A percentile compares a stretch with the other conserved stretches of the same genome.
phyloP scores from a whole-genome alignment of 30 jellyfish, hydroid and myxozoan species.

The Chironex yamaguchii region DNA sequence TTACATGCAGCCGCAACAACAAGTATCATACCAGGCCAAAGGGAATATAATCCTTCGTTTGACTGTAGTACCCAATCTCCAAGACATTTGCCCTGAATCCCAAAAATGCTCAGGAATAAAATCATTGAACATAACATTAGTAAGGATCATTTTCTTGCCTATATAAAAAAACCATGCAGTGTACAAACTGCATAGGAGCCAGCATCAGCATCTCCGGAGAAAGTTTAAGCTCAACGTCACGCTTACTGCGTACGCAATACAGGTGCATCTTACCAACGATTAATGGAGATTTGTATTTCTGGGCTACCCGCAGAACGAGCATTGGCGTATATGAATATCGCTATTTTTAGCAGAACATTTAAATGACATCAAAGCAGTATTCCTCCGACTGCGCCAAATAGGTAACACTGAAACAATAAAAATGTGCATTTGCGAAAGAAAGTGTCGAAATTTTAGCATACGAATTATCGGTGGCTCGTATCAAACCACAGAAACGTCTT shows the following conservation, averaged over 20 bases:
- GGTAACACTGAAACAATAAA: conserved; percentile 31
- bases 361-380: conserved; percentile 2
- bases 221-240: conserved; percentile 56
- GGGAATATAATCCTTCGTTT: conserved; percentile 1
- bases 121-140: conserved; percentile 28
- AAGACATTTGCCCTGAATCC: conserved; percentile 40
- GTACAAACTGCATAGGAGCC: conserved; percentile 47
- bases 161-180: conserved; percentile 39
- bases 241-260: conserved; percentile 59
- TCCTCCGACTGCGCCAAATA: background rate
- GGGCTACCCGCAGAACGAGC: conserved; percentile 65
- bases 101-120: conserved; percentile 10
- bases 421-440: conserved; percentile 46
- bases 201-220: conserved; percentile 36
- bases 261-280: conserved; percentile 63
- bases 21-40: conserved; percentile 34
- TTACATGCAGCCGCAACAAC: conserved; percentile 48
- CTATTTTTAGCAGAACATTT: conserved; percentile 50
- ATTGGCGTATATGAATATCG: conserved; percentile 63
- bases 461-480: conserved; percentile 41
- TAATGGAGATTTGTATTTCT: conserved; percentile 55
- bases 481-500: conserved; percentile 50
- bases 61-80: conserved; percentile 36
- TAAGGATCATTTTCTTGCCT: conserved; percentile 39
- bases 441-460: conserved; percentile 42